Conservation (phyloP, 1,140 invertebrate species). For the Diabrotica undecimpunctata region DNA sequence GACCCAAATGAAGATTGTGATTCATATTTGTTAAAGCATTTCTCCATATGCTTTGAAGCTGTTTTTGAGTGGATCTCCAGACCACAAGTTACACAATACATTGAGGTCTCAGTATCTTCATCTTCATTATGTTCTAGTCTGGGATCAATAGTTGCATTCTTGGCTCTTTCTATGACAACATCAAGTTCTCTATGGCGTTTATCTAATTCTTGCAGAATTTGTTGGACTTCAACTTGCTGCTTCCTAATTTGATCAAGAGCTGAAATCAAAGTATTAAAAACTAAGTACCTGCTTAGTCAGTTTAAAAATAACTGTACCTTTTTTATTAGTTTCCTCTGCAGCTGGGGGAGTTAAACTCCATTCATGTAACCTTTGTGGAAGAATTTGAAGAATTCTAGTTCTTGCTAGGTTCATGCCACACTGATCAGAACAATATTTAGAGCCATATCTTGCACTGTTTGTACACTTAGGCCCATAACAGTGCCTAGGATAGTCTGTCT, state of each 20-base stretch:
- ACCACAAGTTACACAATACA: slow-evolving; percentile 96
- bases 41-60: slow-evolving; percentile 92
- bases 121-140: slow-evolving; percentile 64
- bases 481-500: slow-evolving; percentile 60
- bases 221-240: slow-evolving; percentile 71
- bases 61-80: slow-evolving; percentile 85
- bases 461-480: slow-evolving; percentile 90
- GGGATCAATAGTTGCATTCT: slow-evolving; percentile 62
- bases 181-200: slow-evolving; percentile 75
- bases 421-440: slow-evolving; percentile 93
- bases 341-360: slow-evolving; percentile 87
- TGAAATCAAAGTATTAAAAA: slow-evolving; percentile 12
- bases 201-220: slow-evolving; percentile 74
- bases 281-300: neutral
- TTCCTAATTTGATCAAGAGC: slow-evolving; percentile 77
- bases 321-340: slow-evolving; percentile 83
- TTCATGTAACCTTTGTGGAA: slow-evolving; percentile 91
- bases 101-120: slow-evolving; percentile 73
- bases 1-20: slow-evolving; percentile 89
- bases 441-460: slow-evolving; percentile 70
- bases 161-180: slow-evolving; percentile 73
- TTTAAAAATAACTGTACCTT: slow-evolving; percentile 38
- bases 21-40: slow-evolving; percentile 96
- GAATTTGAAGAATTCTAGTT: slow-evolving; percentile 75
- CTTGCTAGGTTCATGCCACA: slow-evolving; percentile 92